phyloP scores from a whole-genome alignment of 2,113 vertebrate genomes.

The Shinisaurus crocodilurus region DNA sequence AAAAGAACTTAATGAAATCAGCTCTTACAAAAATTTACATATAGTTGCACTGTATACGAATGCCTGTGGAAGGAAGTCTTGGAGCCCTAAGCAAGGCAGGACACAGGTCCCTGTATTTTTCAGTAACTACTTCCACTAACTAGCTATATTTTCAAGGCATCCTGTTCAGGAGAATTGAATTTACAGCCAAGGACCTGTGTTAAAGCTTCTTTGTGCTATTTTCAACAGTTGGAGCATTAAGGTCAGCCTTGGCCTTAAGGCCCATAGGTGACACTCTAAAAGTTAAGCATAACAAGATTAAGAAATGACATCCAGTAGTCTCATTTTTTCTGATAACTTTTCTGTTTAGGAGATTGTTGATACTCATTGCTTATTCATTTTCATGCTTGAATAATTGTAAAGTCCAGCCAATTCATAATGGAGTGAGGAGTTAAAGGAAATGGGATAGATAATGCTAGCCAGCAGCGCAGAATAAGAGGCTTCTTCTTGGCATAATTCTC shows the following conservation, averaged over 20 bases:
- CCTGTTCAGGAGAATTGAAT: background rate
- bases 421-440: background rate
- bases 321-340: slow-evolving; percentile 14
- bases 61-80: background rate
- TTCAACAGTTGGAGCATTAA: background rate
- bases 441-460: fast-evolving
- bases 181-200: too few species aligned
- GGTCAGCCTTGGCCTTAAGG: background rate
- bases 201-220: background rate
- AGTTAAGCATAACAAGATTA: background rate
- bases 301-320: slow-evolving; percentile 14
- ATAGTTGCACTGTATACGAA: background rate
- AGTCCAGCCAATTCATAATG: fast-evolving
- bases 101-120: background rate
- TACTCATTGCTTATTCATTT: background rate
- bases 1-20: background rate
- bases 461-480: background rate
- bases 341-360: slow-evolving; percentile 11
- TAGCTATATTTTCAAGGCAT: background rate
- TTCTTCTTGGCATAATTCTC: background rate
- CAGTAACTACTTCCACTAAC: background rate
- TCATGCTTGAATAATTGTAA: fast-evolving
- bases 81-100: background rate
- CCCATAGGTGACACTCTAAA: background rate
- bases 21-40: background rate